A percentile compares a stretch with the other conserved stretches of the same genome.
Conservation (phyloP, 1,140 invertebrate species). For the Drosophila parabipectinata region DNA sequence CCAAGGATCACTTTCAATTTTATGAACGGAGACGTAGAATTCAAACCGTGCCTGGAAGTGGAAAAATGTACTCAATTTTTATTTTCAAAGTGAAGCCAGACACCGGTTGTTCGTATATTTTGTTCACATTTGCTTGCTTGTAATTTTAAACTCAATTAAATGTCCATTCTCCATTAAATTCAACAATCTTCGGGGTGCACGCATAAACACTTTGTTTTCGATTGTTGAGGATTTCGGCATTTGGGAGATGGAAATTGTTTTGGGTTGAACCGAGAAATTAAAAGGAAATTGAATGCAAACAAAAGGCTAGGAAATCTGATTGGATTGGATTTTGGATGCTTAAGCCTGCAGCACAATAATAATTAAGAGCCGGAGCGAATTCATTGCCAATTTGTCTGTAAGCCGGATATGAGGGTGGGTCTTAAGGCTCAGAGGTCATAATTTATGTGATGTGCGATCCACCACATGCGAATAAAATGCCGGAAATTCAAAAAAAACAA, state of each 20-base stretch:
- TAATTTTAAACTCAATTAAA: conserved; percentile 72
- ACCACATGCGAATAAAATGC: conserved; percentile 50
- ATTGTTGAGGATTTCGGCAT: conserved; percentile 13
- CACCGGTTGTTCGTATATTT: conserved; percentile 15
- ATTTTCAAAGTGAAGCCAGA: conserved; percentile 23
- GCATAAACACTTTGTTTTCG: background rate
- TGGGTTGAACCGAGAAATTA: conserved; percentile 45
- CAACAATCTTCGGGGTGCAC: background rate
- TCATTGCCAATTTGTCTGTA: conserved; percentile 42
- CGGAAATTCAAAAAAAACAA: conserved; percentile 78
- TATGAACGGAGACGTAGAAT: conserved; percentile 12
- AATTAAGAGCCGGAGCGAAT: conserved; percentile 21
- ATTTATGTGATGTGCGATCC: conserved; percentile 40
- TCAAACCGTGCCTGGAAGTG: conserved; percentile 20
- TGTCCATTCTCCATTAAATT: conserved; percentile 9
- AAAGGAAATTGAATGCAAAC: conserved; percentile 73
- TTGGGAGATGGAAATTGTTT: conserved; percentile 40
- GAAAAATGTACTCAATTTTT: conserved; percentile 31
- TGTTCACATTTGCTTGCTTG: conserved; percentile 14
- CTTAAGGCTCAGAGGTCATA: conserved; percentile 39
- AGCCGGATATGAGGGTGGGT: conserved; percentile 40
- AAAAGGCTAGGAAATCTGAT: conserved; percentile 41
- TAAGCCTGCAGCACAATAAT: conserved; percentile 30
- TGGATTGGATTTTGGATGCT: conserved; percentile 19
- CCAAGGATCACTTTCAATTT: conserved; percentile 71